phyloP scores from a whole-genome alignment of 2,888 invertebrate species.

The Eupithecia tripunctaria region DNA sequence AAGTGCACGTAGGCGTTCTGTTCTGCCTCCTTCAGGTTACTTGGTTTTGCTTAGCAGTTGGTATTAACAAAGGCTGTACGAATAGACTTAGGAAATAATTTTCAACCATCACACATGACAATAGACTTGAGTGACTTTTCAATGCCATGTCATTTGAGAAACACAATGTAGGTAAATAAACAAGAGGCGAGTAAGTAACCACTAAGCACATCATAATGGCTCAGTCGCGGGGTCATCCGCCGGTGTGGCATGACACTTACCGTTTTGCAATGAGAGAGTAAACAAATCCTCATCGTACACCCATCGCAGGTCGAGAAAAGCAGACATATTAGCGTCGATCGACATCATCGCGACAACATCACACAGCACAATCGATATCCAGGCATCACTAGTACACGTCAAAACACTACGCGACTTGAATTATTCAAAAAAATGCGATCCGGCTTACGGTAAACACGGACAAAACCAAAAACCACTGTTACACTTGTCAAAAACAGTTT shows the following conservation, averaged over 20 bases:
- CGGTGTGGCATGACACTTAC: constrained; percentile 56
- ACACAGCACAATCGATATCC: constrained; percentile 59
- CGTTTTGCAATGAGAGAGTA: constrained; percentile 81
- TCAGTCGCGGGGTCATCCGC: constrained; percentile 23
- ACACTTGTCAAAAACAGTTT: not conserved
- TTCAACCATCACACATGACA: not conserved
- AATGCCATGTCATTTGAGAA: constrained; percentile 16
- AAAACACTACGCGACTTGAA: constrained; percentile 49
- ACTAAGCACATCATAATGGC: constrained; percentile 26
- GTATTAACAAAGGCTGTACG: not conserved
- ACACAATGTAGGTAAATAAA: constrained; percentile 24
- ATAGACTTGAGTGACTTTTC: constrained; percentile 1
- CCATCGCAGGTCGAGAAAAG: constrained; percentile 80
- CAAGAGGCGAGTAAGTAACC: constrained; percentile 19
- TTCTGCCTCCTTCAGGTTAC: not conserved
- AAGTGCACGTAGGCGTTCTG: not conserved
- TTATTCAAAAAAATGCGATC: constrained; percentile 60
- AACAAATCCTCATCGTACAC: constrained; percentile 80
- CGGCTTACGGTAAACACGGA: constrained; percentile 50
- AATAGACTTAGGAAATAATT: not conserved
- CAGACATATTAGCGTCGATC: constrained; percentile 78
- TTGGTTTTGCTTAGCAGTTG: not conserved
- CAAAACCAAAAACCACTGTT: constrained; percentile 17
- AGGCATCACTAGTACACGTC: constrained; percentile 68
- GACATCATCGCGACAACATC: constrained; percentile 76